These are phyloP conservation scores for Atrina japonica DNA, from an alignment of 2,888 invertebrate species.

Conservation along the genomic window DNA sequence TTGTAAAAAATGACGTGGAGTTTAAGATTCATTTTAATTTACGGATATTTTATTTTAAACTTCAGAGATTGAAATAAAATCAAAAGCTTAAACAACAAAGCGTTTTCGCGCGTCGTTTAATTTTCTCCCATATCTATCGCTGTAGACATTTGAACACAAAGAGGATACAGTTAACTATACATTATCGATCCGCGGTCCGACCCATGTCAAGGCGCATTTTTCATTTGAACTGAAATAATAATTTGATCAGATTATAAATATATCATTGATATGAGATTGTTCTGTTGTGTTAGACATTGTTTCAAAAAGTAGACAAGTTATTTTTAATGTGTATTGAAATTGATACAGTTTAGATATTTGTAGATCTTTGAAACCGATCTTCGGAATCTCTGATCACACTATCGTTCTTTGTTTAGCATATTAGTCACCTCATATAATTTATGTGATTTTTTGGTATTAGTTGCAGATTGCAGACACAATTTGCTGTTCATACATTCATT, in stretches of 20 bases:
- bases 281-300: not conserved
- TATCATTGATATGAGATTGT: not conserved
- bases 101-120: constrained; percentile 29
- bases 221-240: too few relatives aligned
- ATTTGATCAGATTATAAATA: not conserved
- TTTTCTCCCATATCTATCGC: not conserved
- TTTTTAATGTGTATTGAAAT: not conserved
- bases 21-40: not conserved
- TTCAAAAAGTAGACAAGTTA: not conserved
- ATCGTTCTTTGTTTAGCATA: constrained; percentile 26
- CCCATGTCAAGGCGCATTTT: not conserved
- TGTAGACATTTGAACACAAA: constrained; percentile 2
- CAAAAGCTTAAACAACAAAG: constrained; percentile 17
- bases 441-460: not conserved
- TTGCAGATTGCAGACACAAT: too few relatives aligned
- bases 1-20: not conserved
- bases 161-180: not conserved
- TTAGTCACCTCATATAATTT: constrained; percentile 24
- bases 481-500: too few relatives aligned
- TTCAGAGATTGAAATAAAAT: not conserved
- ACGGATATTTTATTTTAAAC: not conserved
- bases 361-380: constrained; percentile 12
- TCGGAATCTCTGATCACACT: constrained; percentile 2
- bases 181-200: not conserved
- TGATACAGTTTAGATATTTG: constrained; percentile 1